These are phyloP conservation scores for Osmerus eperlanus DNA, from an alignment of 2,113 vertebrate genomes.

Conservation along the genomic window DNA sequence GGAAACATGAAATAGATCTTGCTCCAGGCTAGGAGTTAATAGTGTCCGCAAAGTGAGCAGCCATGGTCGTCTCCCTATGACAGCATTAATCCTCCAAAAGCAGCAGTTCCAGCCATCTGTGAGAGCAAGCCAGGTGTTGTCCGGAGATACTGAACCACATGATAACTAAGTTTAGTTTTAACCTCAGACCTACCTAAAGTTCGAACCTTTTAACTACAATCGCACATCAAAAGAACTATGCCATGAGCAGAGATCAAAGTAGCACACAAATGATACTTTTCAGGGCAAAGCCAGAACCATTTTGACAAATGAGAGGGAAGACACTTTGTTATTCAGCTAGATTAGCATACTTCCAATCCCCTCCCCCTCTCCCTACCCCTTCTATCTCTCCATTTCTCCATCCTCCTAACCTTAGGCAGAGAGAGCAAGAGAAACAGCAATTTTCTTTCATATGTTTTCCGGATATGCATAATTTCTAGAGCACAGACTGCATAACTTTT, in stretches of 20 bases:
- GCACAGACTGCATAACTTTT: conserved; percentile 42
- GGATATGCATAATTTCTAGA: conserved; percentile 47
- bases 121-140: neutral
- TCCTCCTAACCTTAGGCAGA: conserved; percentile 18
- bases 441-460: conserved; percentile 48
- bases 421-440: conserved; percentile 1
- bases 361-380: conserved; percentile 35
- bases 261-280: conserved; percentile 55
- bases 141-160: too few relatives aligned
- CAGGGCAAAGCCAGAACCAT: conserved; percentile 29
- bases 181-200: neutral
- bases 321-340: conserved; percentile 45
- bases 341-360: conserved; percentile 51
- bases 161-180: too few relatives aligned
- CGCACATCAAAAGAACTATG: conserved; percentile 19
- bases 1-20: too few relatives aligned
- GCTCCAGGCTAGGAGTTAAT: too few relatives aligned
- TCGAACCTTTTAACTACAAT: too few relatives aligned
- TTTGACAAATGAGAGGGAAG: conserved; percentile 38
- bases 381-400: conserved; percentile 28
- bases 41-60: too few relatives aligned
- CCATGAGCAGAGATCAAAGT: conserved; percentile 22
- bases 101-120: neutral
- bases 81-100: too few relatives aligned
- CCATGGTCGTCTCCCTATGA: too few relatives aligned